Base-by-base conservation (phyloP, 2,113 vertebrate genomes). In the Hippolais icterina region DNA sequence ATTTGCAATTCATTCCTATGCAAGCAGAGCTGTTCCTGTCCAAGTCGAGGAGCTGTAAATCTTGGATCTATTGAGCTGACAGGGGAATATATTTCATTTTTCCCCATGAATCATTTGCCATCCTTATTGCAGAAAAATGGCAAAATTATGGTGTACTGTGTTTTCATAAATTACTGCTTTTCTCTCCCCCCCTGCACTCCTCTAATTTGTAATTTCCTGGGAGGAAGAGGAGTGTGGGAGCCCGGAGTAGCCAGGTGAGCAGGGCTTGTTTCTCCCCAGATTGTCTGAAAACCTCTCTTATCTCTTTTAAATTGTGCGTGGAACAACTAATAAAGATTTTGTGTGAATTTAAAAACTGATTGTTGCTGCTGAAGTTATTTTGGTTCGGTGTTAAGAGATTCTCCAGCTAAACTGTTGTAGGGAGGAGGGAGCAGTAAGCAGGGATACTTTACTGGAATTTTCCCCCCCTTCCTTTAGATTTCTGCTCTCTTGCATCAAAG, bases 111-210 rank as follows among this genome's bases (percentile, higher is more conserved):
- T 98, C 98, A 98, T 97, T 98, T 97, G 97, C 97, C 96, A 97
- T 97, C 95, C 98, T 98, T 97, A 98, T 94, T 98, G 97, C 96
- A 98, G 98, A 98, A 98, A 98, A 98, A 98, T 98, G 97, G 97
- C 97, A 97, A 98, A 98, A 98, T 98, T 97, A 98, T 97, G 97
- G 97, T 97, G 96, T 91, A 82, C 96, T 92, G 41, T 98, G 97
- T 98, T 98, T 98, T 98, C 98, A 98, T 97, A 98, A 98, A 98
- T 98, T 98, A 98, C 96, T 79, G 90, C 92, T 95, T 88, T 91
- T 75, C 70, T 60, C 25, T 21, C n/a, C 50, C 17, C 68, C 21
- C 20, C 31, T 12, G 29, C 6, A 18, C 27, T 59, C 22, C 35
- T 77, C 81, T 76, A 88, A n/a, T 96, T 97, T 95, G 90, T 95